A percentile compares a stretch with the other conserved stretches of the same genome.
Conservation (phyloP, 2,113 vertebrate species). For the Nerophis ophidion region DNA sequence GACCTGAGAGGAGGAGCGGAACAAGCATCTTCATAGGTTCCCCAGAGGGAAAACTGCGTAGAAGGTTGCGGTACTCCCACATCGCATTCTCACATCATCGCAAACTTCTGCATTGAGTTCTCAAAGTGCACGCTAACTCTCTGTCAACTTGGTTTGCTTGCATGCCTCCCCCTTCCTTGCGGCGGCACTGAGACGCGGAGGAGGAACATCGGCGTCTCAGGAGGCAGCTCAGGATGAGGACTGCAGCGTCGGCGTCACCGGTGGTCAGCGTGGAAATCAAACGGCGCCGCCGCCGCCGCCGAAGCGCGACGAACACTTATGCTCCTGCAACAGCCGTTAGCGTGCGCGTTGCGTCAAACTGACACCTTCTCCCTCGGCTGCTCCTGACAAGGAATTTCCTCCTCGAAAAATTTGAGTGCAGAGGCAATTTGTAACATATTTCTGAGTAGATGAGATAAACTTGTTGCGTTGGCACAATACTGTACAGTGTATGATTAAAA, state of each 20-base stretch:
- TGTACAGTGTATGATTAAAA: constrained; percentile 16
- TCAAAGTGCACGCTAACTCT: constrained; percentile 37
- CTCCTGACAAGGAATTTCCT: constrained; percentile 68
- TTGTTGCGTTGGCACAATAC: constrained; percentile 24
- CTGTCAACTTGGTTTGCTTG: constrained; percentile 48
- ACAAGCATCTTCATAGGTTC: constrained; percentile 54
- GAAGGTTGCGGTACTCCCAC: constrained; percentile 60
- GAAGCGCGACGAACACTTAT: constrained; percentile 66
- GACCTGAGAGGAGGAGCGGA: constrained; percentile 45
- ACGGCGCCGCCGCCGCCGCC: constrained; percentile 51
- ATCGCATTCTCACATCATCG: constrained; percentile 42
- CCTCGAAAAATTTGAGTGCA: constrained; percentile 57
- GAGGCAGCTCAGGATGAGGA: constrained; percentile 54
- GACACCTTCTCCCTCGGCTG: constrained; percentile 70
- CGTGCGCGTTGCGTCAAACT: constrained; percentile 57
- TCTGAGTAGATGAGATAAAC: constrained; percentile 47
- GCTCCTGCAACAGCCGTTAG: constrained; percentile 64
- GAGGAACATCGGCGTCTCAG: constrained; percentile 45
- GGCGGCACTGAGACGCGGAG: constrained; percentile 30
- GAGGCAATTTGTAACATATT: constrained; percentile 66
- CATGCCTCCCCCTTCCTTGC: constrained; percentile 9
- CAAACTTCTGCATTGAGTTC: constrained; percentile 31
- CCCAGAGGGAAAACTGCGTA: constrained; percentile 50
- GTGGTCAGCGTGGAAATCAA: constrained; percentile 67
- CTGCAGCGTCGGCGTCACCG: constrained; percentile 57